Conservation (phyloP, 2,888 invertebrate genomes). For the Leptopilina syphax region DNA sequence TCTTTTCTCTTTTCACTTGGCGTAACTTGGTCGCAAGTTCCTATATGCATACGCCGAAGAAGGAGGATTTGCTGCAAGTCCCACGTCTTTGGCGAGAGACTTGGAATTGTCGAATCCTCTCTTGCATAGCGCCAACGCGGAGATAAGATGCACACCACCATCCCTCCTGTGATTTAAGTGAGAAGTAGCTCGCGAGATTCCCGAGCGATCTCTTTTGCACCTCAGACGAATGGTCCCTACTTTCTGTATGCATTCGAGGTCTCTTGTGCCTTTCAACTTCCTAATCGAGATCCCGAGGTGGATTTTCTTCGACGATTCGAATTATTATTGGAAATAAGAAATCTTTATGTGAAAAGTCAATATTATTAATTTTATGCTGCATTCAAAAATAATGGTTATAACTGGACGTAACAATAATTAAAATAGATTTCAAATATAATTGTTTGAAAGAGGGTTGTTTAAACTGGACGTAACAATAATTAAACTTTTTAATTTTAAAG, state of each 20-base stretch:
- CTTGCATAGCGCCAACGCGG: slow-evolving; percentile 54
- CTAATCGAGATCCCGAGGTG: slow-evolving; percentile 27
- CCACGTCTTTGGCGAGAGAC: slow-evolving; percentile 46
- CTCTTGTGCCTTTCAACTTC: slow-evolving; percentile 43
- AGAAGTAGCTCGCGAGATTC: slow-evolving; percentile 58
- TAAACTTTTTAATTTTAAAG: too few species aligned
- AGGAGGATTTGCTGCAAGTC: slow-evolving; percentile 52
- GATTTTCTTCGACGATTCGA: slow-evolving; percentile 16
- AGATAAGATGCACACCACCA: slow-evolving; percentile 57
- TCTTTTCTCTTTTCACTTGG: slow-evolving; percentile 42
- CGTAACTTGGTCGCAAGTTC: slow-evolving; percentile 34
- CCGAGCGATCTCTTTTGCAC: slow-evolving; percentile 54
- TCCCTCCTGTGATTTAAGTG: slow-evolving; percentile 59
- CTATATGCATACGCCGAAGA: slow-evolving; percentile 11
- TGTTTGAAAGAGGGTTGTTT: too few species aligned
- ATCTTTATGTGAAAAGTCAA: too few species aligned
- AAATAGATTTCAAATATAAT: too few species aligned
- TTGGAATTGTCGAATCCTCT: slow-evolving; percentile 58
- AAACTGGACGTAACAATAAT: too few species aligned
- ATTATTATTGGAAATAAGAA: slow-evolving; percentile 22
- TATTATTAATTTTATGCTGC: too few species aligned
- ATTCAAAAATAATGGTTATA: too few species aligned
- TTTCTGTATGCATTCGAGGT: slow-evolving; percentile 48
- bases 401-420: too few species aligned
- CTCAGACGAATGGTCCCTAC: slow-evolving; percentile 49